Conservation (phyloP, 2,113 vertebrate species). For the Ictalurus furcatus region DNA sequence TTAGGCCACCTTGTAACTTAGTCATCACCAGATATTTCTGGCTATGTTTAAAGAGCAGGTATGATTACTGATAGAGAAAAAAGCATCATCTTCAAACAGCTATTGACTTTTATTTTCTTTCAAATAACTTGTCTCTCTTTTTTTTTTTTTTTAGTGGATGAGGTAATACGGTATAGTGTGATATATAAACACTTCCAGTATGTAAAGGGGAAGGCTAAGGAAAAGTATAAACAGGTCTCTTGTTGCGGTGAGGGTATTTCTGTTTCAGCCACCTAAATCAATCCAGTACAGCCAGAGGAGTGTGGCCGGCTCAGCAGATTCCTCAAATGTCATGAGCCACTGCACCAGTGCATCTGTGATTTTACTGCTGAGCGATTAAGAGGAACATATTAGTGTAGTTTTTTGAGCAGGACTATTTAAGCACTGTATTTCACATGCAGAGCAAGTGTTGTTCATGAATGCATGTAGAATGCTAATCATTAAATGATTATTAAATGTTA, state of each 20-base stretch:
- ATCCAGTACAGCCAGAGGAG: conserved; percentile 32
- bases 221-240: conserved; percentile 34
- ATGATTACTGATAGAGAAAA: conserved; percentile 2
- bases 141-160: neutral
- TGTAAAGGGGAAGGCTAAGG: neutral
- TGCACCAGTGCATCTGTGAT: conserved; percentile 15
- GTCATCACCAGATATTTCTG: conserved; percentile 21
- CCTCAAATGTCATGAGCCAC: conserved; percentile 30
- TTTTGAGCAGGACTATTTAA: neutral
- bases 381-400: neutral
- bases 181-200: neutral
- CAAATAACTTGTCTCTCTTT: neutral
- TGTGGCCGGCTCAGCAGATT: conserved; percentile 58
- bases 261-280: conserved; percentile 59
- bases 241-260: conserved; percentile 54
- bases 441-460: neutral
- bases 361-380: neutral
- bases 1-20: conserved; percentile 3
- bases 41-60: conserved; percentile 14
- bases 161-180: neutral
- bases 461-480: neutral
- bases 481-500: neutral
- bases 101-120: neutral
- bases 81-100: neutral
- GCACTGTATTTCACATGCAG: neutral